Conservation (phyloP, 2,888 invertebrate genomes). For the Caenorhabditis zanzibari region DNA sequence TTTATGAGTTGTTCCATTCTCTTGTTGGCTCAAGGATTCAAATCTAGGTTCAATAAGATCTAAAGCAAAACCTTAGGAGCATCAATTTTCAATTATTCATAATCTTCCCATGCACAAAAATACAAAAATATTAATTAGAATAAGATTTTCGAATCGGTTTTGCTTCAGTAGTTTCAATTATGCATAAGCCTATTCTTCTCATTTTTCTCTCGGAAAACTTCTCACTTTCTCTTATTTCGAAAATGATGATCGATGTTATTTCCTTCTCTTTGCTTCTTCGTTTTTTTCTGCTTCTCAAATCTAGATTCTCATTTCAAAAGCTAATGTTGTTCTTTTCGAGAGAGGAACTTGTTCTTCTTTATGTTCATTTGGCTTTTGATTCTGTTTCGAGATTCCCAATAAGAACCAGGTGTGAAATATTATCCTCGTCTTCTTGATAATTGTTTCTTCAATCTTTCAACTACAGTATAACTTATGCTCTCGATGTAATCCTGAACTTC, state of each 20-base stretch:
- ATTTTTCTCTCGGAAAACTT: constrained; percentile 29
- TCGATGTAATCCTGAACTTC: constrained; percentile 29
- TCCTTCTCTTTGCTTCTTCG: constrained; percentile 19
- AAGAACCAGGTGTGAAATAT: not conserved
- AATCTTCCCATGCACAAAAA: too few relatives aligned
- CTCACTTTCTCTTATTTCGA: constrained; percentile 48
- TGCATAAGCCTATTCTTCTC: not conserved
- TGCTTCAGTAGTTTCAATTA: not conserved
- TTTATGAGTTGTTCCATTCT: not conserved
- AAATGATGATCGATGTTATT: constrained; percentile 52
- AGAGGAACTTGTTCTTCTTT: constrained; percentile 38
- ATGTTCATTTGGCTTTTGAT: constrained; percentile 22
- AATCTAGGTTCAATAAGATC: too few relatives aligned
- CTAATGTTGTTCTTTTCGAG: constrained; percentile 41
- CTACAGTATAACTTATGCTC: not conserved
- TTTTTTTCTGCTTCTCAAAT: constrained; percentile 22
- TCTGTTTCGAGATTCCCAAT: constrained; percentile 15
- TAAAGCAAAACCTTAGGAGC: too few relatives aligned
- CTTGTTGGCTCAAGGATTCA: too few relatives aligned
- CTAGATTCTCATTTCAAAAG: constrained; percentile 32
- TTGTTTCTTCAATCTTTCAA: too few relatives aligned
- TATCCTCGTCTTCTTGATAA: too few relatives aligned
- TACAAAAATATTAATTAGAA: too few relatives aligned
- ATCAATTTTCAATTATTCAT: too few relatives aligned
- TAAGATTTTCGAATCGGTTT: too few relatives aligned